Conservation (phyloP, 2,113 vertebrate genomes). For the Dipodomys spectabilis region DNA sequence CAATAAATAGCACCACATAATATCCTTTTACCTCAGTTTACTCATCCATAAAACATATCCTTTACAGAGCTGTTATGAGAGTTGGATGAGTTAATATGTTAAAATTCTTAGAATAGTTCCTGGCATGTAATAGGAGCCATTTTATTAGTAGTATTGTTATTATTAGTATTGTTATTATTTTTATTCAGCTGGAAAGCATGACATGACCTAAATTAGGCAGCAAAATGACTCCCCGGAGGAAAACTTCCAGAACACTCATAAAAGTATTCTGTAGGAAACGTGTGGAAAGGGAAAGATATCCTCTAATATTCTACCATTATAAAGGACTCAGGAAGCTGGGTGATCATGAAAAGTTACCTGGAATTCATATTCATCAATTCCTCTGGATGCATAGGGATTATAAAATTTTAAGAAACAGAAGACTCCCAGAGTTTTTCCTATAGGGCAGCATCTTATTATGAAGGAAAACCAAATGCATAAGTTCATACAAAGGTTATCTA, state of each 20-base stretch:
- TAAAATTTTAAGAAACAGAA: neutral
- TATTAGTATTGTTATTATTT: conserved; percentile 1
- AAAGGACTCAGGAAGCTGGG: neutral
- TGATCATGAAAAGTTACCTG: neutral
- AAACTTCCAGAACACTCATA: neutral
- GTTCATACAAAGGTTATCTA: neutral
- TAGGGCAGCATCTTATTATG: neutral
- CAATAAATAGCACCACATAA: neutral
- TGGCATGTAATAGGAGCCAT: neutral
- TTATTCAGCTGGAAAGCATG: neutral
- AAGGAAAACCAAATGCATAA: neutral
- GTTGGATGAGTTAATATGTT: neutral
- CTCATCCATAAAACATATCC: neutral
- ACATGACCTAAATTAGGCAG: conserved; percentile 23
- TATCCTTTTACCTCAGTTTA: conserved; percentile 14
- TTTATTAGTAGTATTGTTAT: neutral
- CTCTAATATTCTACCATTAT: neutral
- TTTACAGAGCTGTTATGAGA: conserved; percentile 4
- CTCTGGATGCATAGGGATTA: neutral
- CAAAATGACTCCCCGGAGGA: neutral
- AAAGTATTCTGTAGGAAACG: neutral
- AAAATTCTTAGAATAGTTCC: conserved; percentile 4
- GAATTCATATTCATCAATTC: neutral
- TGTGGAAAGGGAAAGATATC: neutral
- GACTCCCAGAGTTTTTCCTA: neutral